Percentiles rank a stretch among this genome's conserved stretches.
These are phyloP conservation scores for Eupithecia abbreviata DNA, from an alignment of 2,888 invertebrate species.

Conservation along the genomic window DNA sequence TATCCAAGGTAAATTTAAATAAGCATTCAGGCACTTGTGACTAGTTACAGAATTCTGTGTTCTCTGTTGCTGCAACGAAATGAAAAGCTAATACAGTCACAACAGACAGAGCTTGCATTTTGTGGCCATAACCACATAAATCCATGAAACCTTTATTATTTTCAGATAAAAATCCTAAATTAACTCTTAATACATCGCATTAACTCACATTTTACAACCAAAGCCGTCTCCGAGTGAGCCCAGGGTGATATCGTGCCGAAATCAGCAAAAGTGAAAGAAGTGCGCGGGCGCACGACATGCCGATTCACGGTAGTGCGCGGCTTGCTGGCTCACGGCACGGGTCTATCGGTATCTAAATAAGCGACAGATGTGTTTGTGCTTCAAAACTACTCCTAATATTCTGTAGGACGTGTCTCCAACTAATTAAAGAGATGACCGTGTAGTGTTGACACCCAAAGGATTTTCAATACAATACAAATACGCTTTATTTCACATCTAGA, in stretches of 20 bases:
- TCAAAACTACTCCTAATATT: background rate
- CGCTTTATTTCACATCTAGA: too few species aligned
- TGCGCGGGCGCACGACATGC: constrained; percentile 56
- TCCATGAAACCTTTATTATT: background rate
- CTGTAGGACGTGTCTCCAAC: background rate
- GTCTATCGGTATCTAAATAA: constrained; percentile 37
- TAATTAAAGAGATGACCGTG: background rate
- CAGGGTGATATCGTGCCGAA: constrained; percentile 46
- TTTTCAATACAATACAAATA: background rate
- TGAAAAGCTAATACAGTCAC: background rate
- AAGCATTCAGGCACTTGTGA: background rate
- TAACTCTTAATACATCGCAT: constrained; percentile 7
- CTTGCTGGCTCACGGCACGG: constrained; percentile 69
- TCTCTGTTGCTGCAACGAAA: background rate
- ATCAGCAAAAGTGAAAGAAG: constrained; percentile 73
- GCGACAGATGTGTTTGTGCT: background rate
- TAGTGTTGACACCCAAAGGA: background rate
- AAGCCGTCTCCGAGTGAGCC: constrained; percentile 11
- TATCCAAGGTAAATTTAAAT: background rate
- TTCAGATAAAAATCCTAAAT: background rate
- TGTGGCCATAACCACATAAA: background rate
- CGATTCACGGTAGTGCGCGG: constrained; percentile 64
- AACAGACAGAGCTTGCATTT: background rate
- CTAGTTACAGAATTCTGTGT: background rate
- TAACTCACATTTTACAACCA: constrained; percentile 1